Evolutionary conservation across 2,113 vertebrate genomes (phyloP).

Genomic region (Heterocephalus glaber): DNA sequence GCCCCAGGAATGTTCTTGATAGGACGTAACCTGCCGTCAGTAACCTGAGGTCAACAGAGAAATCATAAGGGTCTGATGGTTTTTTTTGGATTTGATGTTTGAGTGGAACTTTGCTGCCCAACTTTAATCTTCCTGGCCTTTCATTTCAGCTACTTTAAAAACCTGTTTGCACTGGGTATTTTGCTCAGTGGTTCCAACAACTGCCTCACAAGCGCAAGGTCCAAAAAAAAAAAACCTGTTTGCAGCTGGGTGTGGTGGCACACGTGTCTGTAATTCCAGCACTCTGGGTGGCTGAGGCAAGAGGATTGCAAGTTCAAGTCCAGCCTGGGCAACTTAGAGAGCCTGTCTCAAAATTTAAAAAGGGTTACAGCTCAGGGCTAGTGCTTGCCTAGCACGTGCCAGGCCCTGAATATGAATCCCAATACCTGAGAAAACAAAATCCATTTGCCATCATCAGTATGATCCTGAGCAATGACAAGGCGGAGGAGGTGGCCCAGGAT

Average conservation of each 20-base stretch:
- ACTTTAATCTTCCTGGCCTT: not conserved
- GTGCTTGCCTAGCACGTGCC: not conserved
- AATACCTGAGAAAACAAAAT: not conserved
- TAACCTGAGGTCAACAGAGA: not conserved
- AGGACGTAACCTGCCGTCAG: not conserved
- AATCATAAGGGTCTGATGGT: not conserved
- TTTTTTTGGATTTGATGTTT: not conserved
- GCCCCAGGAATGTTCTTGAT: not conserved
- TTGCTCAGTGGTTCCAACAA: no score
- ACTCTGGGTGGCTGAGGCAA: not conserved
- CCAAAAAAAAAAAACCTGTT: not conserved
- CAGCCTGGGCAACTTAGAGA: not conserved
- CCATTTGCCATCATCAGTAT: not conserved
- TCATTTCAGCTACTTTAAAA: not conserved
- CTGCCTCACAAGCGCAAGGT: no score
- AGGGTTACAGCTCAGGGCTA: not conserved
- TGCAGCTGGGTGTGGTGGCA: not conserved
- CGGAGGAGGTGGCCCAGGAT: not conserved
- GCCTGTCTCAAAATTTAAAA: not conserved
- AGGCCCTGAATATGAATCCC: not conserved
- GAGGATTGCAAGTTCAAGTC: not conserved
- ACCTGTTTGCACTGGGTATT: no score
- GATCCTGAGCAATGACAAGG: not conserved
- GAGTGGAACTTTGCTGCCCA: not conserved
- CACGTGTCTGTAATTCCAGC: not conserved